Evolutionary conservation across 92 coral and sea anemone genomes (phyloP).

Genomic region (Actinernus sp.): DNA sequence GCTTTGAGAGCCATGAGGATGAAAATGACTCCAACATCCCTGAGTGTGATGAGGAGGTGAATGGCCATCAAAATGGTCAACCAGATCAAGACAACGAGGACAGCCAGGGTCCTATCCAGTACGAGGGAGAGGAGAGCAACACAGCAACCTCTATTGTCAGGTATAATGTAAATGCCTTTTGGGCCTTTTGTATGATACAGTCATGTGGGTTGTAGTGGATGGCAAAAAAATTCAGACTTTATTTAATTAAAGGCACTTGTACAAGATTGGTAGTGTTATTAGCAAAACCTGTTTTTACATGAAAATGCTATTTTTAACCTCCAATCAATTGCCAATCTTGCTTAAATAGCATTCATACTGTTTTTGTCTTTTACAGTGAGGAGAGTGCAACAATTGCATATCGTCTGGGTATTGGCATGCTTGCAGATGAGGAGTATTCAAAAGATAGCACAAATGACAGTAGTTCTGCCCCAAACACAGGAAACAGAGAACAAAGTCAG

Average conservation of each 20-base stretch:
- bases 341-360: too few species aligned
- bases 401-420: slow-evolving; percentile 93
- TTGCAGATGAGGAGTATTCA: slow-evolving; percentile 83
- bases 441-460: slow-evolving; percentile 80
- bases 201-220: too few species aligned
- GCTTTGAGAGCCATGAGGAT: slow-evolving; percentile 79
- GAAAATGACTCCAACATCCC: slow-evolving; percentile 55
- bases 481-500: slow-evolving; percentile 10
- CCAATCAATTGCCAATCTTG: too few species aligned
- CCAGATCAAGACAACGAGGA: slow-evolving; percentile 55
- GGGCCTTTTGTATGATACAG: too few species aligned
- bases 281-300: too few species aligned
- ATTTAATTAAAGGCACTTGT: too few species aligned
- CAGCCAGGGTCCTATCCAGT: slow-evolving; percentile 38
- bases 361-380: slow-evolving; percentile 56
- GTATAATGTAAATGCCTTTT: slow-evolving; percentile 40
- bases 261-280: too few species aligned
- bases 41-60: slow-evolving; percentile 41
- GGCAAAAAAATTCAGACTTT: not conserved
- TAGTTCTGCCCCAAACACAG: slow-evolving; percentile 9
- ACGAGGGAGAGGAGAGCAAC: slow-evolving; percentile 90
- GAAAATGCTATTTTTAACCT: too few species aligned
- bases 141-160: slow-evolving; percentile 84
- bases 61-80: slow-evolving; percentile 40
- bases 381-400: slow-evolving; percentile 94